These are phyloP conservation scores for Nineta flava DNA, from an alignment of 2,888 invertebrate species.

Conservation along the genomic window DNA sequence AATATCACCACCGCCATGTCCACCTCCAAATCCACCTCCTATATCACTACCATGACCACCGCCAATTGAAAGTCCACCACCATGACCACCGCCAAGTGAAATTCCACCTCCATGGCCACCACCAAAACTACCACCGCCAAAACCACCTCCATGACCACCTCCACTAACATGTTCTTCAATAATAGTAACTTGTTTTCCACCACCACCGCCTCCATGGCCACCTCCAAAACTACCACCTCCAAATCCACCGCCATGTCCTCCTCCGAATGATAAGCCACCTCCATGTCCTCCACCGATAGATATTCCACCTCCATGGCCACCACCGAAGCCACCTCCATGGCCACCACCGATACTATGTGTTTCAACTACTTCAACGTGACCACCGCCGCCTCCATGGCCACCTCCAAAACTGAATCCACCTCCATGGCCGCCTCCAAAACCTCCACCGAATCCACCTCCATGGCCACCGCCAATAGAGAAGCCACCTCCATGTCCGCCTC, in stretches of 20 bases:
- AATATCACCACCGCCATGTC: constrained; percentile 9
- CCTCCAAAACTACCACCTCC: constrained; percentile 8
- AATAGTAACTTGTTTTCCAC: not conserved
- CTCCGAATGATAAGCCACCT: constrained; percentile 2
- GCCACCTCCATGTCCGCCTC: constrained; percentile 12
- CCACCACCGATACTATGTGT: constrained; percentile 9
- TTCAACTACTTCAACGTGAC: constrained; percentile 13
- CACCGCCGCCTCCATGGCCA: constrained; percentile 12
- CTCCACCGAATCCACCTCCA: constrained; percentile 14
- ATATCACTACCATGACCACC: not conserved
- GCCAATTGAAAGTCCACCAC: constrained; percentile 1
- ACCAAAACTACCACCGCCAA: constrained; percentile 10
- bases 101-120: constrained; percentile 5
- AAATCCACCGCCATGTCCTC: constrained; percentile 1
- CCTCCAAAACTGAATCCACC: constrained; percentile 26
- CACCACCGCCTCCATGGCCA: constrained; percentile 8
- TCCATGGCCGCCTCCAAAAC: constrained; percentile 18
- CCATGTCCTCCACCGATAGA: constrained; percentile 8
- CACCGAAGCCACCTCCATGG: constrained; percentile 9
- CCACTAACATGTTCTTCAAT: not conserved
- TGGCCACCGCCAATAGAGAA: constrained; percentile 9
- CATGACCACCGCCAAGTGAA: constrained; percentile 5
- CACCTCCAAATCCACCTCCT: constrained; percentile 10
- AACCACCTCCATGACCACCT: constrained; percentile 8
- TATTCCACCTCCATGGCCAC: constrained; percentile 11